These are phyloP conservation scores for Achlya flavicornis DNA, from an alignment of 2,888 invertebrate genomes.

Conservation along the genomic window DNA sequence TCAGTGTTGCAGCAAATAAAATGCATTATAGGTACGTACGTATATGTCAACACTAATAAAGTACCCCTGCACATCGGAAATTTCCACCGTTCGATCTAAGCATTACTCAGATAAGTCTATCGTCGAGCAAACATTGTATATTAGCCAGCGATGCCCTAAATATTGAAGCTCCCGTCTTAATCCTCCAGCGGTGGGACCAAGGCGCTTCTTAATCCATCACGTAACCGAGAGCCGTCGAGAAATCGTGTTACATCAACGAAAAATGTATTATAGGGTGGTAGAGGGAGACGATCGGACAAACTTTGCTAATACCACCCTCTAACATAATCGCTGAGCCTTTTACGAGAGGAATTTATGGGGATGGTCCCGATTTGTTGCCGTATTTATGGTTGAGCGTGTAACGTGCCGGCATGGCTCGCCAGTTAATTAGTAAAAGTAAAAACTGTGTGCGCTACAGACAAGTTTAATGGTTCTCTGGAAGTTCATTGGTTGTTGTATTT, in stretches of 20 bases:
- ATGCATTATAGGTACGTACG: not conserved
- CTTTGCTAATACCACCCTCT: slow-evolving; percentile 84
- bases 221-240: slow-evolving; percentile 83
- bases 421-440: slow-evolving; percentile 77
- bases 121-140: slow-evolving; percentile 78
- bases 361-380: slow-evolving; percentile 82
- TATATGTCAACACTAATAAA: slow-evolving; percentile 6
- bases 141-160: slow-evolving; percentile 77
- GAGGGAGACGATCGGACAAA: slow-evolving; percentile 79
- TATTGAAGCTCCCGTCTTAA: slow-evolving; percentile 76
- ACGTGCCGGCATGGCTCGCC: slow-evolving; percentile 70
- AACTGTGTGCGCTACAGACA: slow-evolving; percentile 46
- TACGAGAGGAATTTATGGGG: slow-evolving; percentile 84
- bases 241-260: slow-evolving; percentile 85
- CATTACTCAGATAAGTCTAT: slow-evolving; percentile 72
- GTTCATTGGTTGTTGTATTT: slow-evolving; percentile 20
- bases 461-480: slow-evolving; percentile 36
- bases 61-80: slow-evolving; percentile 28
- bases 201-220: slow-evolving; percentile 83
- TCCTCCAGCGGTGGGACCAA: slow-evolving; percentile 76
- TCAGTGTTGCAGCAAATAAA: not conserved
- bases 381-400: slow-evolving; percentile 80
- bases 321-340: slow-evolving; percentile 84
- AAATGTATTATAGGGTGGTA: slow-evolving; percentile 82
- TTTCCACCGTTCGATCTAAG: slow-evolving; percentile 46